Percentiles rank a stretch among this genome's conserved stretches.
Evolutionary conservation across 2,797 vertebrate genomes (phyloP).

Genomic region (Bothrops alternatus): DNA sequence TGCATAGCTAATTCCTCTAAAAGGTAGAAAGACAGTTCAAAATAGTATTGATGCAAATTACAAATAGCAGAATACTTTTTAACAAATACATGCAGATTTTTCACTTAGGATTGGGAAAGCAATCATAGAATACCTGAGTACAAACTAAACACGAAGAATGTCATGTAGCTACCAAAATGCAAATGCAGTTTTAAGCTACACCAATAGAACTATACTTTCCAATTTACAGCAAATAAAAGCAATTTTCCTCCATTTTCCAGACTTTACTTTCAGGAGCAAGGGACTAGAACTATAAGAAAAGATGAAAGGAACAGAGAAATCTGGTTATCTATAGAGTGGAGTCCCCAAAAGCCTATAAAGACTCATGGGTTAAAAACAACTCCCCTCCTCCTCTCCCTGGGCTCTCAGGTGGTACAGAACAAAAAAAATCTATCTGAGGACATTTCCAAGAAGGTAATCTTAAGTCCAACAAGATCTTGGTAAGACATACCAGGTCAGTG

Average conservation of each 20-base stretch:
- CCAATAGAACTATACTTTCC: neutral
- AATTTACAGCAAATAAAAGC: neutral
- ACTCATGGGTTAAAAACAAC: neutral
- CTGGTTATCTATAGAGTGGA: neutral
- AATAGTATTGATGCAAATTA: neutral
- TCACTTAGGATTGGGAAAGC: neutral
- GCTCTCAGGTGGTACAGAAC: neutral
- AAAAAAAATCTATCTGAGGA: neutral
- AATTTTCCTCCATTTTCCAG: neutral
- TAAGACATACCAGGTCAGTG: neutral
- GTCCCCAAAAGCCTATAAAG: neutral
- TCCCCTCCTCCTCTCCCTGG: neutral
- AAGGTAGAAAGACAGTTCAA: neutral
- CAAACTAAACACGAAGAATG: neutral
- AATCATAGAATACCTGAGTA: neutral
- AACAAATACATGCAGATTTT: neutral
- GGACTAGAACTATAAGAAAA: neutral
- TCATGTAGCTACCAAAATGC: neutral
- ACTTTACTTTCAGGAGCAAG: neutral
- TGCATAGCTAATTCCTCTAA: neutral
- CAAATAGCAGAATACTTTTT: neutral
- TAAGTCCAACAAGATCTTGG: neutral
- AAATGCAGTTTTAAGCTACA: neutral
- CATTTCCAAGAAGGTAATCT: neutral
- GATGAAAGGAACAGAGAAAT: neutral